A percentile compares a stretch with the other conserved stretches of the same genome.
These are phyloP conservation scores for Lochmaea capreae DNA, from an alignment of 2,888 invertebrate species.

Conservation along the genomic window DNA sequence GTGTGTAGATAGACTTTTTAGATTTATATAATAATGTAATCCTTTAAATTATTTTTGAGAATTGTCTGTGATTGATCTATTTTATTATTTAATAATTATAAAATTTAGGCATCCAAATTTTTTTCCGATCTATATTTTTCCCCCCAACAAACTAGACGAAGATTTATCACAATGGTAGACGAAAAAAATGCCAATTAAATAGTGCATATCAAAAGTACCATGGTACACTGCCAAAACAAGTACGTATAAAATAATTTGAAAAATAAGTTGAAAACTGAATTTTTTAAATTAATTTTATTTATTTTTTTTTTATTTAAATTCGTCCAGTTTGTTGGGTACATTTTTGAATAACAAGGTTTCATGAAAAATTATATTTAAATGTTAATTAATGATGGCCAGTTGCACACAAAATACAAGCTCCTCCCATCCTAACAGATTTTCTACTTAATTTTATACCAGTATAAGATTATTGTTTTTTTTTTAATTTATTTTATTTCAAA, in stretches of 20 bases:
- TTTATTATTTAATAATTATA: conserved; percentile 63
- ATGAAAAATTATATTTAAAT: conserved; percentile 34
- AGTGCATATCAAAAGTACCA: not conserved
- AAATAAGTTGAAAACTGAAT: too few relatives aligned
- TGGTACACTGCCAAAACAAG: not conserved
- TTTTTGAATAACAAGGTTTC: conserved; percentile 42
- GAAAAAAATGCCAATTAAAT: not conserved
- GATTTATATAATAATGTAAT: conserved; percentile 55
- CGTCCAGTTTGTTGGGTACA: conserved; percentile 31
- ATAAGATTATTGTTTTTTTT: too few relatives aligned
- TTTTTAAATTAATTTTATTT: too few relatives aligned
- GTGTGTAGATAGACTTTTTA: conserved; percentile 54
- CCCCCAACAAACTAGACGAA: not conserved
- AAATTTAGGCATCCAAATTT: conserved; percentile 53
- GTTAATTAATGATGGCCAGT: conserved; percentile 24
- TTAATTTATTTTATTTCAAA: too few relatives aligned
- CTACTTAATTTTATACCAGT: too few relatives aligned
- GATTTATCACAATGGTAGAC: not conserved
- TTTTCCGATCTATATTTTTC: conserved; percentile 44
- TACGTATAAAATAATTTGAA: too few relatives aligned
- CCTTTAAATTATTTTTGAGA: conserved; percentile 65
- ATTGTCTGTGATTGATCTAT: conserved; percentile 67
- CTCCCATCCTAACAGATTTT: too few relatives aligned
- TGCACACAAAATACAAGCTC: conserved; percentile 6
- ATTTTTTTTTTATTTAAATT: not conserved